phyloP scores from a whole-genome alignment of 1,140 invertebrate genomes.

The Brachionus asplanchnoidis region DNA sequence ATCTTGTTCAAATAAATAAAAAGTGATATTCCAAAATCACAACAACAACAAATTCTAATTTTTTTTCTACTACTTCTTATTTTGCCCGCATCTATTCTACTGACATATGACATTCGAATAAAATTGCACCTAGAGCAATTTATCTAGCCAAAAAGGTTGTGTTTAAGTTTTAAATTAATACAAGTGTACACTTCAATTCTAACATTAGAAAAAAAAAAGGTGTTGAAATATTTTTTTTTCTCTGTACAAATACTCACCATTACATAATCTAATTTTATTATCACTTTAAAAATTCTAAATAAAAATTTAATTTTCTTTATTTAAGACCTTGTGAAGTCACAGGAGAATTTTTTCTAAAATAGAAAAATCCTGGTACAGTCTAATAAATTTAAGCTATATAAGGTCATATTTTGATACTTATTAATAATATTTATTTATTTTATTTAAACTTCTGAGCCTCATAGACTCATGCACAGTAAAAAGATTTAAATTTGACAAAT shows the following conservation, averaged over 20 bases:
- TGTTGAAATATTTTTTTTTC: not conserved
- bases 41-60: not conserved
- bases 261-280: not conserved
- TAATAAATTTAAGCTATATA: too few relatives aligned
- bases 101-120: not conserved
- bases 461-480: too few relatives aligned
- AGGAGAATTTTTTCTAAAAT: too few relatives aligned
- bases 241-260: not conserved
- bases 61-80: not conserved
- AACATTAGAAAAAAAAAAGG: not conserved
- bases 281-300: not conserved
- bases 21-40: not conserved
- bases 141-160: not conserved
- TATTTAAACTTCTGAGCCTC: too few relatives aligned
- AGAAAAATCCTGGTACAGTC: too few relatives aligned
- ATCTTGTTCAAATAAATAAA: slow-evolving; percentile 12
- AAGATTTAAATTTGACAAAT: too few relatives aligned
- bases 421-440: too few relatives aligned
- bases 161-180: not conserved
- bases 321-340: too few relatives aligned
- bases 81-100: not conserved
- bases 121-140: not conserved
- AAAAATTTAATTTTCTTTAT: too few relatives aligned
- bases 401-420: too few relatives aligned
- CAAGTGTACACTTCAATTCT: not conserved